Evolutionary conservation across 2,113 vertebrate species (phyloP).

Genomic region (Ciconia maguari): DNA sequence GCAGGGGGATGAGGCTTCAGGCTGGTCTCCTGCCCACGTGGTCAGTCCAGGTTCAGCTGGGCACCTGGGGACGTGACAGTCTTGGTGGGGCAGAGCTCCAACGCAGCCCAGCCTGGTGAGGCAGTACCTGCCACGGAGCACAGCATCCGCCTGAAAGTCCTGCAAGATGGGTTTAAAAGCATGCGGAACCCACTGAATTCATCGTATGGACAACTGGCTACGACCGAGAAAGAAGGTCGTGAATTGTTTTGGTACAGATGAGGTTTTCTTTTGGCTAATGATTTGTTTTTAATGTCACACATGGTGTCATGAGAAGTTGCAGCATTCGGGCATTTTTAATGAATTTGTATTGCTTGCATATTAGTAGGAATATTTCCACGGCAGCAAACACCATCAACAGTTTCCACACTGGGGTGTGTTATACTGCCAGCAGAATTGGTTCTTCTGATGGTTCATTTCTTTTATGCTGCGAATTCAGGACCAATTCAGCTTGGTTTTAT

Average conservation of each 20-base stretch:
- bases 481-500: slow-evolving; percentile 67
- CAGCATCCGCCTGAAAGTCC: neutral
- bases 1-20: neutral
- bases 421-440: slow-evolving; percentile 63
- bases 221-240: neutral
- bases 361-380: slow-evolving; percentile 63
- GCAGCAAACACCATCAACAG: slow-evolving; percentile 57
- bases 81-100: neutral
- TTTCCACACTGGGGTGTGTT: slow-evolving; percentile 52
- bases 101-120: too few relatives aligned
- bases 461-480: slow-evolving; percentile 65
- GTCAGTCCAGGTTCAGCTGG: too few relatives aligned
- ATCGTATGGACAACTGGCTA: accelerated
- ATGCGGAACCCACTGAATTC: accelerated
- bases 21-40: accelerated
- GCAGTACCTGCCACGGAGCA: accelerated
- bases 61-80: too few relatives aligned
- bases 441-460: slow-evolving; percentile 69
- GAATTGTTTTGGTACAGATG: neutral
- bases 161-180: neutral
- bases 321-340: neutral
- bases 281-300: slow-evolving; percentile 10
- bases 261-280: neutral
- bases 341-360: slow-evolving; percentile 15
- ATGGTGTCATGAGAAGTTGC: neutral